Evolutionary conservation across 2,797 vertebrate species (phyloP).

Genomic region (Sparus aurata): DNA sequence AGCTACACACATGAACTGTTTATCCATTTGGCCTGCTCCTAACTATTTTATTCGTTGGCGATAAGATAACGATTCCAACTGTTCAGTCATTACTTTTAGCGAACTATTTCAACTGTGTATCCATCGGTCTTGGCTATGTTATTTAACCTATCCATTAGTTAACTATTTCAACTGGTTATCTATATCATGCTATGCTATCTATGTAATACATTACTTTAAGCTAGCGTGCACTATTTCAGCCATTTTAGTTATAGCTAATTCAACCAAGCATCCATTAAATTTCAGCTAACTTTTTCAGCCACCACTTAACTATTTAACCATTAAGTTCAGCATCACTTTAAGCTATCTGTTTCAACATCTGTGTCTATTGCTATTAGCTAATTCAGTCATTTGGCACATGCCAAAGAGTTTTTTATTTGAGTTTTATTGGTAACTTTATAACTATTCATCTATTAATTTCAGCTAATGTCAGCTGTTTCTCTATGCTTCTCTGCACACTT

Average conservation of each 20-base stretch:
- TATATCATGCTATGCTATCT: not conserved
- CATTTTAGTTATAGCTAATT: not conserved
- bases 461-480: not conserved
- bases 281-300: not conserved
- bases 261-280: not conserved
- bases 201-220: too few relatives aligned
- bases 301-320: too few relatives aligned
- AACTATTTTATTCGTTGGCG: not conserved
- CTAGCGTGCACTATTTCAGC: not conserved
- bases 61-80: not conserved
- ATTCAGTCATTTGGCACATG: not conserved
- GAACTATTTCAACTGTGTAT: not conserved
- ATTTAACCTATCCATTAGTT: not conserved
- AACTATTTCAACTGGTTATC: not conserved
- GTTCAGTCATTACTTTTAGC: not conserved
- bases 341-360: not conserved
- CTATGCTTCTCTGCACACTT: not conserved
- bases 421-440: not conserved
- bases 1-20: not conserved
- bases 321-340: not conserved
- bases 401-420: not conserved
- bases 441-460: not conserved
- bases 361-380: not conserved
- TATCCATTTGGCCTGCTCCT: not conserved
- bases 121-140: not conserved